phyloP scores from a whole-genome alignment of 2,113 vertebrate species.

The Gambusia affinis region DNA sequence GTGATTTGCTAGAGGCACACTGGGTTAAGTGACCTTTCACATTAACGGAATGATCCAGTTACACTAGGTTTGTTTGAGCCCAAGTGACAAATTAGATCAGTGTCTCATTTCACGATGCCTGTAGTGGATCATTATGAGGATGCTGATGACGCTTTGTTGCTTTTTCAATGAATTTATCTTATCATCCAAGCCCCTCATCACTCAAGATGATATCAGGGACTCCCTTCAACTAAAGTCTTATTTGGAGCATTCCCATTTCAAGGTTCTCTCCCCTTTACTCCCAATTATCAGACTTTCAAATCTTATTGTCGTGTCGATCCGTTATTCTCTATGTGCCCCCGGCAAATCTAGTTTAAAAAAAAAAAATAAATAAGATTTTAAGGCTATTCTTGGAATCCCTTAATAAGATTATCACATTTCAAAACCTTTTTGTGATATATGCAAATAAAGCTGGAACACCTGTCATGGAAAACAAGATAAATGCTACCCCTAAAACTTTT shows the following conservation, averaged over 20 bases:
- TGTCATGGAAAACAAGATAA: too few species aligned
- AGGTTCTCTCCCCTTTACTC: constrained; percentile 51
- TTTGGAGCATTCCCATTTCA: constrained; percentile 59
- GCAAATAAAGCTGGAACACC: too few species aligned
- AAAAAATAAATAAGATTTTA: constrained; percentile 10
- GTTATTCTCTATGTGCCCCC: not conserved
- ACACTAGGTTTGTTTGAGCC: constrained; percentile 76
- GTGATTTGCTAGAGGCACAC: constrained; percentile 62
- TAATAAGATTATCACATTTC: too few species aligned
- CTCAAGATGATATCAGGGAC: constrained; percentile 56
- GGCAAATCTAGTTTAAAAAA: not conserved
- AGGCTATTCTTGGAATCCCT: not conserved
- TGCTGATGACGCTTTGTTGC: constrained; percentile 31
- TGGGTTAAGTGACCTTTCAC: constrained; percentile 81
- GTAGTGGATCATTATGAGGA: constrained; percentile 60
- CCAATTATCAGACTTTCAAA: constrained; percentile 57
- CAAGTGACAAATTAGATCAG: constrained; percentile 80
- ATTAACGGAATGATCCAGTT: constrained; percentile 79
- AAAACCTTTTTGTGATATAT: too few species aligned
- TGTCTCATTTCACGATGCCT: constrained; percentile 67
- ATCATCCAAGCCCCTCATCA: constrained; percentile 55
- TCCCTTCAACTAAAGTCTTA: constrained; percentile 60
- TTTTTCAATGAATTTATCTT: constrained; percentile 48
- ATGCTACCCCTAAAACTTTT: too few species aligned
- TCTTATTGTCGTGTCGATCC: constrained; percentile 50